Conservation (phyloP, 1,140 invertebrate species). For the Neodiprion pinetum region DNA sequence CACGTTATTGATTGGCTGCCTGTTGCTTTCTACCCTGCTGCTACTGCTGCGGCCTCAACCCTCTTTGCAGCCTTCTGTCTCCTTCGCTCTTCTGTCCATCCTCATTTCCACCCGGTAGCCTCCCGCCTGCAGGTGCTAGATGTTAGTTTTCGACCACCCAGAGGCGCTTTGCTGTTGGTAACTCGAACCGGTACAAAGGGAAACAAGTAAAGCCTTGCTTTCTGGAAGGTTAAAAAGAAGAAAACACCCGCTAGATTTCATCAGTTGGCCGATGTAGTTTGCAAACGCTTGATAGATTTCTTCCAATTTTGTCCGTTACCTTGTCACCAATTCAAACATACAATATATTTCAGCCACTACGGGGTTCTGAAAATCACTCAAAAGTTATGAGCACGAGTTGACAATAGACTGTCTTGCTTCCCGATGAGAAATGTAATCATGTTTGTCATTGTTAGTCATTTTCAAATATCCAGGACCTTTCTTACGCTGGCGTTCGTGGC, state of each 20-base stretch:
- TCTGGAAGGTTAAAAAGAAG: neutral
- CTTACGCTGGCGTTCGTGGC: no score
- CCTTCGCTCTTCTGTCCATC: neutral
- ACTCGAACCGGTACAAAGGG: neutral
- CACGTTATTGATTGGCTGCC: constrained; percentile 57
- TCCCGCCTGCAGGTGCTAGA: neutral
- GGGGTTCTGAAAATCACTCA: no score
- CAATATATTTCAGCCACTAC: no score
- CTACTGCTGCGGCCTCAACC: constrained; percentile 29
- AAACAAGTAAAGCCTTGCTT: neutral
- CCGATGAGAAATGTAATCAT: no score
- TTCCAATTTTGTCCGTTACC: no score
- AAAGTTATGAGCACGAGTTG: no score
- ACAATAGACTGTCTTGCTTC: no score
- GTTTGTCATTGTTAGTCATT: no score
- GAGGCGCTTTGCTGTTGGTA: neutral
- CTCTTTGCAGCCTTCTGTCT: constrained; percentile 3
- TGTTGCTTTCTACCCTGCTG: constrained; percentile 52
- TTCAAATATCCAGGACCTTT: no score
- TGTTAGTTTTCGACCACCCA: neutral
- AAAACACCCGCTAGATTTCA: neutral
- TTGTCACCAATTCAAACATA: no score
- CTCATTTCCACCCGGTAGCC: neutral
- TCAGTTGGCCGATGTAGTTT: neutral
- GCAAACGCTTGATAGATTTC: no score